Evolutionary conservation across 2,888 invertebrate genomes (phyloP).

Genomic region (Nipponacmea schrenckii): DNA sequence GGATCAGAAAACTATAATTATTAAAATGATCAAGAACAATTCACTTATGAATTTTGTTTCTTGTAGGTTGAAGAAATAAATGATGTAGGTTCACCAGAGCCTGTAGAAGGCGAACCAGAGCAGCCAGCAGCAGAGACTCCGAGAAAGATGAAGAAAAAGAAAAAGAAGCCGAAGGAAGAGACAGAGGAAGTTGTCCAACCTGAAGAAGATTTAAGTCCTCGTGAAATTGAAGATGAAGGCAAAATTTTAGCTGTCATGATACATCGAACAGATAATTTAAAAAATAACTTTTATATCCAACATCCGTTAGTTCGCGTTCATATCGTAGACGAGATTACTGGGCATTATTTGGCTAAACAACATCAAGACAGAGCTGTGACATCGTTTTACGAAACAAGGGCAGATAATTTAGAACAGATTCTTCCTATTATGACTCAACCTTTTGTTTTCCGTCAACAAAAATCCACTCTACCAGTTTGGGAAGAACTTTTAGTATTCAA

Average conservation of each 20-base stretch:
- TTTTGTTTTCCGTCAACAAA: slow-evolving; percentile 73
- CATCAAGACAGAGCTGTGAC: slow-evolving; percentile 69
- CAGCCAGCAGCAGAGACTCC: slow-evolving; percentile 26
- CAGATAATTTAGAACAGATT: slow-evolving; percentile 69
- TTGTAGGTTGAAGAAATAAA: not conserved
- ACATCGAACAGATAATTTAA: slow-evolving; percentile 74
- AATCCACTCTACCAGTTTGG: slow-evolving; percentile 73
- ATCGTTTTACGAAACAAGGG: slow-evolving; percentile 69
- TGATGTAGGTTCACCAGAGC: slow-evolving; percentile 20
- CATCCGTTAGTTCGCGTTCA: slow-evolving; percentile 77
- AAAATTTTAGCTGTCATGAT: slow-evolving; percentile 71
- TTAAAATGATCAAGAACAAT: too few species aligned
- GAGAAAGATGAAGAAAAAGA: slow-evolving; percentile 51
- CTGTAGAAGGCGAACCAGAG: slow-evolving; percentile 23
- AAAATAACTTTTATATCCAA: slow-evolving; percentile 72
- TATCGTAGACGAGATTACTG: slow-evolving; percentile 72
- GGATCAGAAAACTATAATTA: too few species aligned
- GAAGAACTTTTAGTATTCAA: slow-evolving; percentile 77
- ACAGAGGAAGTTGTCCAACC: slow-evolving; percentile 28
- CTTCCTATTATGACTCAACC: slow-evolving; percentile 75
- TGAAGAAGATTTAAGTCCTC: slow-evolving; percentile 26
- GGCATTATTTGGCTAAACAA: slow-evolving; percentile 71
- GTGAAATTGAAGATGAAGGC: slow-evolving; percentile 57
- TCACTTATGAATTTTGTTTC: too few species aligned
- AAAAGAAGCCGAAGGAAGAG: slow-evolving; percentile 30